Conservation (phyloP, 35 echinoderm and acorn worm species). For the Ophiothrix spiculata region DNA sequence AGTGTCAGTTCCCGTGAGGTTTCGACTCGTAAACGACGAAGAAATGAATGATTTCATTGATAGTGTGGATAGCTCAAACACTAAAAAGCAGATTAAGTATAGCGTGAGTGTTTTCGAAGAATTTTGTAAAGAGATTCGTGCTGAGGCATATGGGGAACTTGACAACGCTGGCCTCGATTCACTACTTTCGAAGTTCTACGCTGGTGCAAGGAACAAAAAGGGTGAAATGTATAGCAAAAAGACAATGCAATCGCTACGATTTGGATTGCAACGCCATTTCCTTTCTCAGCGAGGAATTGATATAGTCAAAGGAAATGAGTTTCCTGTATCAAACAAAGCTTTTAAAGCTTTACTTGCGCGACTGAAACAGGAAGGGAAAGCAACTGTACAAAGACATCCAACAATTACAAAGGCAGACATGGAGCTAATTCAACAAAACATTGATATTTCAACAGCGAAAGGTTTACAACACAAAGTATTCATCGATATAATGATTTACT, state of each 20-base stretch:
- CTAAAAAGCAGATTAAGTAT: too few relatives aligned
- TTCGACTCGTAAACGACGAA: too few relatives aligned
- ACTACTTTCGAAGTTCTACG: too few relatives aligned
- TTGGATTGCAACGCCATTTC: constrained; percentile 28
- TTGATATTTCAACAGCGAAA: constrained; percentile 2
- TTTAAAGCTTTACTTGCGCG: neutral
- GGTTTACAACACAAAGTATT: constrained; percentile 40
- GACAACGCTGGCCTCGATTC: too few relatives aligned
- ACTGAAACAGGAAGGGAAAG: neutral
- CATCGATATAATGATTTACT: constrained; percentile 43
- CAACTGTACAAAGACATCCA: neutral
- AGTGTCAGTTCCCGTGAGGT: too few relatives aligned
- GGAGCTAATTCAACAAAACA: constrained; percentile 12
- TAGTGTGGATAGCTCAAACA: too few relatives aligned
- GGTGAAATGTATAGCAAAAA: too few relatives aligned
- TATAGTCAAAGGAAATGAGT: constrained; percentile 1
- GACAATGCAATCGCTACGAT: constrained; percentile 7
- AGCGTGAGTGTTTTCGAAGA: too few relatives aligned
- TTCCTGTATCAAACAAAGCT: neutral
- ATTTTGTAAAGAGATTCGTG: too few relatives aligned
- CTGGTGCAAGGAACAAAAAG: too few relatives aligned
- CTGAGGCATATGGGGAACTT: too few relatives aligned
- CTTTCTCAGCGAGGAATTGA: neutral
- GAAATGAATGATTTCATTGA: too few relatives aligned
- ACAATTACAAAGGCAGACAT: constrained; percentile 20